These are phyloP conservation scores for Latheticus oryzae DNA, from an alignment of 2,888 invertebrate species.

Conservation along the genomic window DNA sequence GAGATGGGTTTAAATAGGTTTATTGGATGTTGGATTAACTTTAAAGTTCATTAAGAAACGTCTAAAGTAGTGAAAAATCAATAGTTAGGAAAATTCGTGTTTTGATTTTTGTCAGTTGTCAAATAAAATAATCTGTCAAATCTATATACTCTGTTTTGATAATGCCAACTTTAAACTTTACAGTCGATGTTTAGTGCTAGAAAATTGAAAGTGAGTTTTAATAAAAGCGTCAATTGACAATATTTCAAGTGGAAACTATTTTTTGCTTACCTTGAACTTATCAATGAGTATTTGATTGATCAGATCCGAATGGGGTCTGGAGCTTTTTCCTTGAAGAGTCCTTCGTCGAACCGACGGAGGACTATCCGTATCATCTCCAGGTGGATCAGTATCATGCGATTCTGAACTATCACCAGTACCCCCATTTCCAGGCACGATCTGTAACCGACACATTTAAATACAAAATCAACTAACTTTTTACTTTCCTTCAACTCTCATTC, in stretches of 20 bases:
- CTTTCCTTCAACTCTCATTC: too few relatives aligned
- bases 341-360: slow-evolving; percentile 68
- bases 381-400: slow-evolving; percentile 71
- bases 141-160: slow-evolving; percentile 10
- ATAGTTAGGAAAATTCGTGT: too few relatives aligned
- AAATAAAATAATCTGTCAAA: not conserved
- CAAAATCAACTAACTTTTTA: not conserved
- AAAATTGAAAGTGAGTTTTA: too few relatives aligned
- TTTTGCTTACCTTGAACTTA: slow-evolving; percentile 68
- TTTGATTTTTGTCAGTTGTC: too few relatives aligned
- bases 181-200: too few relatives aligned
- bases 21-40: too few relatives aligned
- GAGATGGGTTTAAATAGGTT: too few relatives aligned
- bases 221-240: too few relatives aligned
- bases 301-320: slow-evolving; percentile 70
- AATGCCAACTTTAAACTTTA: too few relatives aligned
- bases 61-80: not conserved
- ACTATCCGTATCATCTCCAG: slow-evolving; percentile 68
- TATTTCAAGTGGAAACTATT: not conserved
- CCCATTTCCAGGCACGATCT: slow-evolving; percentile 67
- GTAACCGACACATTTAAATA: slow-evolving; percentile 50
- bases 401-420: slow-evolving; percentile 69
- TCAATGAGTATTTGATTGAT: slow-evolving; percentile 72
- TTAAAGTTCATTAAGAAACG: too few relatives aligned
- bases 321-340: slow-evolving; percentile 58